These are phyloP conservation scores for Epiblema foenella DNA, from an alignment of 2,888 invertebrate genomes.

Conservation along the genomic window DNA sequence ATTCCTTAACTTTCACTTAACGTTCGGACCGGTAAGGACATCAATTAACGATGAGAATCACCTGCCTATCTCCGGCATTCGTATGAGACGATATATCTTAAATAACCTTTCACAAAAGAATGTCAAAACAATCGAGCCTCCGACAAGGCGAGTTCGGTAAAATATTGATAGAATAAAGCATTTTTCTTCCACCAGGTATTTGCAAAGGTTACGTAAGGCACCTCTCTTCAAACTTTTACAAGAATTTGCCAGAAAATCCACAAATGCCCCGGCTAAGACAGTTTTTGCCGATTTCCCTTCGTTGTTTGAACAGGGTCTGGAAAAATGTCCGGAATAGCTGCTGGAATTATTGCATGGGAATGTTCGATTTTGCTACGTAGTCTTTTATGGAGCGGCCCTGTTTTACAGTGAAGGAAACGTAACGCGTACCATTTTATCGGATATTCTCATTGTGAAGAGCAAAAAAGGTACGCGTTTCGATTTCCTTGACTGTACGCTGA, in stretches of 20 bases:
- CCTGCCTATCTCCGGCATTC: too few relatives aligned
- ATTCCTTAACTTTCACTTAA: too few relatives aligned
- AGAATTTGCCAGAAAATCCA: constrained; percentile 41
- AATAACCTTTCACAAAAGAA: constrained; percentile 20
- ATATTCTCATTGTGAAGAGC: too few relatives aligned
- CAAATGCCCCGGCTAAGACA: constrained; percentile 24
- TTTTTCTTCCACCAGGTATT: constrained; percentile 36
- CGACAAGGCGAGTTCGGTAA: constrained; percentile 6
- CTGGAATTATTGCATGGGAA: constrained; percentile 26
- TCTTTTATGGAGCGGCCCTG: not conserved
- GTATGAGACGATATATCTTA: constrained; percentile 1
- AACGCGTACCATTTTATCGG: too few relatives aligned
- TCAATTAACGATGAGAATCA: too few relatives aligned
- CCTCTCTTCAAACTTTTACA: constrained; percentile 37
- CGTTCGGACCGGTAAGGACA: too few relatives aligned
- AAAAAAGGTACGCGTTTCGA: too few relatives aligned
- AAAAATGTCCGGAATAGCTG: constrained; percentile 26
- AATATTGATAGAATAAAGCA: constrained; percentile 42
- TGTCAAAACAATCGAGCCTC: constrained; percentile 33
- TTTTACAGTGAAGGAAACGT: too few relatives aligned
- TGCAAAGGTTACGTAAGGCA: constrained; percentile 42
- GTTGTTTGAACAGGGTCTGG: constrained; percentile 24
- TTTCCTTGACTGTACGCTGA: not conserved
- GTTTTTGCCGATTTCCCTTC: constrained; percentile 32
- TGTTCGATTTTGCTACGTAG: constrained; percentile 22